Base-by-base conservation (phyloP, 2,888 invertebrate genomes). In the Seladonia tumulorum region DNA sequence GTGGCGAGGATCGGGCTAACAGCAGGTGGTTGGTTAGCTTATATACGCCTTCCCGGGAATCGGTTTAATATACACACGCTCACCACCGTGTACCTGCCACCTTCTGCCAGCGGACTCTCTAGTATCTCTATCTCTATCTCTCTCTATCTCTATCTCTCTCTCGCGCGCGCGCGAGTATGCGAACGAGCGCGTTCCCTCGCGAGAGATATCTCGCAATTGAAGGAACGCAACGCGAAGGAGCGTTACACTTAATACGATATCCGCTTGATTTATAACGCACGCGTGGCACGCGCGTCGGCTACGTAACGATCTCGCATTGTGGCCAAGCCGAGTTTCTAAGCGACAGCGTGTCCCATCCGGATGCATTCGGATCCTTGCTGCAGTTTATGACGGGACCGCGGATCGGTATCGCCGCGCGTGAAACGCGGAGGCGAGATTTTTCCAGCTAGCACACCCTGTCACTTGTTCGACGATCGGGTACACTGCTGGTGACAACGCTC, bases 1-100 rank as follows among this genome's bases (percentile, higher is more conserved):
- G 90, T 86, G 88, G 39, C 88, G 85, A 91, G 93, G 91, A 92
- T 92, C 92, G 90, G 90, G 89, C 92, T 66, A 94, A 94, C 94
- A 94, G 94, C 94, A 94, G 94, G 94, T 93, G 94, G 94, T 93
- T 93, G 90, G 90, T 91, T 91, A 91, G 94, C 93, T 94, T 94
- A 94, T 94, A 94, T 94, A 93, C 93, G 92, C 94, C 93, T 94
- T 93, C 92, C 89, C 92, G 88, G 89, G 93, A 94, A 93, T 94
- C 93, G 93, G 92, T 93, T 93, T 92, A 90, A 92, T 89, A 88
- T 93, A 89, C 89, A 88, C 89, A 87, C 88, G 86, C 81, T 53
- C 66, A 74, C 68, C 47, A 47, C 25, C 60, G 42, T 68, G 53
- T 84, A 66, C 63, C 73, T 77, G 82, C 60, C 77, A 60, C 73